Evolutionary conservation across 2,797 vertebrate species (phyloP).

Genomic region (Gadopsis marmoratus): DNA sequence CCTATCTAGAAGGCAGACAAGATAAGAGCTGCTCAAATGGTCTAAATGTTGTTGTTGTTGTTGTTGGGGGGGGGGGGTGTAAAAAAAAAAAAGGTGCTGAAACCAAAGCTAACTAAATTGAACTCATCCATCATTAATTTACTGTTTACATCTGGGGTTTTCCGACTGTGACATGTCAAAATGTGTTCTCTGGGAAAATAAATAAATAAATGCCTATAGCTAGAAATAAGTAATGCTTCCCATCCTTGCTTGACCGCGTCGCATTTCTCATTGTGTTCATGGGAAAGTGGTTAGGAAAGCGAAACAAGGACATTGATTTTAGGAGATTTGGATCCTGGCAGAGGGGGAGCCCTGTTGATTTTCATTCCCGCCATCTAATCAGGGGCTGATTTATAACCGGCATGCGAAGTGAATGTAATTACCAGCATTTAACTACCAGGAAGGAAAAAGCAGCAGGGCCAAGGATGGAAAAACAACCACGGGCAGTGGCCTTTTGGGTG

Average conservation of each 20-base stretch:
- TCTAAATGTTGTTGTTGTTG: slow-evolving; percentile 7
- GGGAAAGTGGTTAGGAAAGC: slow-evolving; percentile 41
- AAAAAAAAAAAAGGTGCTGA: neutral
- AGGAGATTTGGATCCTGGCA: slow-evolving; percentile 43
- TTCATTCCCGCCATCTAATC: slow-evolving; percentile 62
- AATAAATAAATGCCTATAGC: no score
- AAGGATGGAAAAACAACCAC: neutral
- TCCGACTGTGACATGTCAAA: neutral
- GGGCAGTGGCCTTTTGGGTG: neutral
- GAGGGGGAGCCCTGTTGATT: slow-evolving; percentile 60
- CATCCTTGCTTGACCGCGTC: slow-evolving; percentile 10
- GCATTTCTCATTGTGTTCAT: slow-evolving; percentile 18
- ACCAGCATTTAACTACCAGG: slow-evolving; percentile 60
- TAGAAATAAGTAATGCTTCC: neutral
- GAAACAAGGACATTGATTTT: slow-evolving; percentile 56
- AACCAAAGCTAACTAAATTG: slow-evolving; percentile 19
- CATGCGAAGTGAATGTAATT: slow-evolving; percentile 71
- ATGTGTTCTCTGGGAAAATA: neutral
- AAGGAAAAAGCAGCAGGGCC: slow-evolving; percentile 21
- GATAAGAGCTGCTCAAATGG: slow-evolving; percentile 35
- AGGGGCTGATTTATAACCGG: slow-evolving; percentile 62
- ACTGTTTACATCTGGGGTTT: neutral
- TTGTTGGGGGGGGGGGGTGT: no score
- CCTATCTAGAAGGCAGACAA: slow-evolving; percentile 11
- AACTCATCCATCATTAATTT: slow-evolving; percentile 2